These are phyloP conservation scores for Hemicordylus capensis DNA, from an alignment of 2,113 vertebrate genomes.

Conservation along the genomic window DNA sequence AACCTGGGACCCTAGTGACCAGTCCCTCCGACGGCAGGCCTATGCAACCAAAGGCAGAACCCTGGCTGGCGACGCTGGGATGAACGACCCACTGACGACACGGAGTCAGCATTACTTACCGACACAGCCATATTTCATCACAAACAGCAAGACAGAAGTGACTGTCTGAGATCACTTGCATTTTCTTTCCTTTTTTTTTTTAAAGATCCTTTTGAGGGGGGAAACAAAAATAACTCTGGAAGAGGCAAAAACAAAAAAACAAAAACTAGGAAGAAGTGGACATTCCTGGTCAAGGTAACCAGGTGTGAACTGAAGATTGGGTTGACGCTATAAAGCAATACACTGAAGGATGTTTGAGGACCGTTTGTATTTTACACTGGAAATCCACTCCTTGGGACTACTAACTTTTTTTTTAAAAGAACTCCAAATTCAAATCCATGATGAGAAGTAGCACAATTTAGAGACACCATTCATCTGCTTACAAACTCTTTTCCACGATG, in stretches of 20 bases:
- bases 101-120: conserved; percentile 91
- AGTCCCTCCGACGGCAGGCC: conserved; percentile 87
- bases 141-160: conserved; percentile 99
- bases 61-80: conserved; percentile 81
- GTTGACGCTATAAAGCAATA: conserved; percentile 74
- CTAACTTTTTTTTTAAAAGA: conserved; percentile 52
- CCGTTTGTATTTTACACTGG: conserved; percentile 68
- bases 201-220: conserved; percentile 59
- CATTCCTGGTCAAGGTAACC: conserved; percentile 37
- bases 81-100: conserved; percentile 86
- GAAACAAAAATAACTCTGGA: conserved; percentile 27
- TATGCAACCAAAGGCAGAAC: conserved; percentile 88
- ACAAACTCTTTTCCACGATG: conserved; percentile 46
- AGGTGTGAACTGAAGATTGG: conserved; percentile 51
- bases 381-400: conserved; percentile 59
- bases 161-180: conserved; percentile 85
- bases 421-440: conserved; percentile 77
- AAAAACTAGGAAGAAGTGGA: conserved; percentile 31
- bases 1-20: conserved; percentile 93
- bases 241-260: not conserved
- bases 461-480: conserved; percentile 71
- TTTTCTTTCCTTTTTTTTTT: conserved; percentile 21
- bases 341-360: conserved; percentile 68
- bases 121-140: conserved; percentile 97
- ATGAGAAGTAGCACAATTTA: conserved; percentile 81